Conservation (phyloP, 2,797 vertebrate genomes). For the Chaetodon trifasciatus region DNA sequence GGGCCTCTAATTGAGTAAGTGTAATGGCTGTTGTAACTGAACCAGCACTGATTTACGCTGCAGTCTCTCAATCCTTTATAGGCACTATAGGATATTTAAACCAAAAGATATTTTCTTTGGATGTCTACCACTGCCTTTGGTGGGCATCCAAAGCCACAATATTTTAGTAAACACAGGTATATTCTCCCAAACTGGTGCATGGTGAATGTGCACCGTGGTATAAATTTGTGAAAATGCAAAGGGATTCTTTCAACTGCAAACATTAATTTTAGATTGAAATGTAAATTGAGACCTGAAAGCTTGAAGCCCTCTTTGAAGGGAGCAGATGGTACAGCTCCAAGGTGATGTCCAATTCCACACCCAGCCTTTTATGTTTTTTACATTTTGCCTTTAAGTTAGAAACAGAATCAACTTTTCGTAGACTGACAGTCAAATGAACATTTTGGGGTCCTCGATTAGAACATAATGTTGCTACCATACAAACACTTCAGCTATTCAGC, state of each 20-base stretch:
- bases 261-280: slow-evolving; percentile 39
- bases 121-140: slow-evolving; percentile 27
- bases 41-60: slow-evolving; percentile 56
- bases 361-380: slow-evolving; percentile 26
- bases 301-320: slow-evolving; percentile 4
- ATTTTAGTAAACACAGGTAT: slow-evolving; percentile 48
- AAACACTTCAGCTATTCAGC: slow-evolving; percentile 6
- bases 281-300: slow-evolving; percentile 47
- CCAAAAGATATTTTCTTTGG: slow-evolving; percentile 46
- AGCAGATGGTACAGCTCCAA: slow-evolving; percentile 34
- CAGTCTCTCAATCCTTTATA: slow-evolving; percentile 46
- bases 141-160: slow-evolving; percentile 40
- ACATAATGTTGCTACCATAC: neutral
- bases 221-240: slow-evolving; percentile 26
- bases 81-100: slow-evolving; percentile 65
- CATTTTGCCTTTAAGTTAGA: slow-evolving; percentile 20
- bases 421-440: neutral
- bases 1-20: slow-evolving; percentile 69
- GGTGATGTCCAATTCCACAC: slow-evolving; percentile 24
- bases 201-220: neutral
- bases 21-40: slow-evolving; percentile 66
- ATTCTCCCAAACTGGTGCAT: slow-evolving; percentile 39
- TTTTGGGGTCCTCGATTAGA: neutral
- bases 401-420: slow-evolving; percentile 12
- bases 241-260: slow-evolving; percentile 34